Base-by-base conservation (phyloP, 2,113 vertebrate genomes). In the Ploceus nigricollis region DNA sequence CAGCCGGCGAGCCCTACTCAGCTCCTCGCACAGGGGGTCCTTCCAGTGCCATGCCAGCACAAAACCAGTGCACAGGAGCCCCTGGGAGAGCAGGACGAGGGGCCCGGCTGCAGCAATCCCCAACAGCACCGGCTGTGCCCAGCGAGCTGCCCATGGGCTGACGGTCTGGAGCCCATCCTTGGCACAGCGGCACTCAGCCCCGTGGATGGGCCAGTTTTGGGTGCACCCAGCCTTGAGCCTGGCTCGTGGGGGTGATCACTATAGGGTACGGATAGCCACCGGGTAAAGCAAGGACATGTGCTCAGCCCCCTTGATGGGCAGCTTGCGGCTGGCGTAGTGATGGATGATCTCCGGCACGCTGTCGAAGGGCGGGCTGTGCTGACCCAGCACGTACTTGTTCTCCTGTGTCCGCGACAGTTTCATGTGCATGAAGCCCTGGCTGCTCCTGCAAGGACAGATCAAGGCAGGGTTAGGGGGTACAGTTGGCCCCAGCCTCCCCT, bases 361-460 rank as follows among this genome's bases (percentile, higher is more conserved):
- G 98, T 99, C 98, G 21, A 99, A 99, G 27, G 98, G 98, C 2
- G 99, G 98, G 98, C 99, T 99, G 98, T 99, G 99, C 98, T 99
- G 99, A 84, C 99, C 99, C 97, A 99, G 97, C 96, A 99, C 98
- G 31, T 99, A 99, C 95, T 99, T 99, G 97, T 98, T 99, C 97
- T 99, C 99, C 97, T 99, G 99, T 23, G 99, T 99, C 95, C 98
- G 97, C 0, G 99, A 99, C 88, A 99, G 98, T 92, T 99, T 99
- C 99, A 99, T 99, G 95, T 99, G 99, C 99, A 99, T 99, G 98
- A 99, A 99, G 92, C 99, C 99, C 94, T 99, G 99, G 96, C 98
- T 99, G 98, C 99, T 99, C 99, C 99, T 99, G 96, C n/a, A 53
- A 65, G 58, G 71, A 96, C 57, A 95, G 58, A 92, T 45, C 33